Base-by-base conservation (phyloP, 2,113 vertebrate species). In the Ceratotherium simum region DNA sequence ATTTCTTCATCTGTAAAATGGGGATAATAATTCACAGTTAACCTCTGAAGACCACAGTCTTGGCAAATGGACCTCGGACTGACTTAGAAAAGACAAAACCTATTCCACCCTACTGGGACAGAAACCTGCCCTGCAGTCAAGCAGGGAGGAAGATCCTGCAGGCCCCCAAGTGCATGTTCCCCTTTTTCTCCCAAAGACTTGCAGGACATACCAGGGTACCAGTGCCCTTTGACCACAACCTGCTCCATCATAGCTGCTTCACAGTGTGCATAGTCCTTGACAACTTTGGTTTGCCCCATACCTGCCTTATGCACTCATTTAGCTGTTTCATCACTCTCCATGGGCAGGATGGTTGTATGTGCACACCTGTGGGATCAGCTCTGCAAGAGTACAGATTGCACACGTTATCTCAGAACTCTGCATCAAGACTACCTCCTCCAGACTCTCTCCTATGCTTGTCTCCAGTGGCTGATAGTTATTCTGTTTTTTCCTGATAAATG, bases 401-500 rank as follows among this genome's bases (percentile, higher is more conserved):
- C 21, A 1, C 6, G 27, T 85, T 56, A 58, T 56, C 65, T 79
- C 81, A 16, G 27, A 72, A n/a, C 36, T 83, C 58, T 51, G 48
- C 3, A 48, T 79, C 31, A 48, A 54, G 3, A 33, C 69, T 27
- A 10, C 23, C 54, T 73, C 54, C 78, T 76, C 33, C 80, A 67
- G 56, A 64, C n/a, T 36, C n/a, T 27, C 36, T 58, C 60, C 46
- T 33, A 0, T 6, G 70, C 13, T 60, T 54, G 8, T 51, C 80
- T 33, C 3, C n/a, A 25, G 31, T 60, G 58, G 65, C 51, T 31
- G 25, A 65, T 18, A 48, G 31, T 81, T 75, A 88, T 17, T 58
- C 56, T 90, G 88, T 16, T 81, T 33, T 67, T n/a, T 48, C 27
- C 84, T 73, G 96, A 93, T 96, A 97, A 94, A 56, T 39, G 21